Conservation (phyloP, 2,888 invertebrate genomes). For the Drosophila meridionalis region DNA sequence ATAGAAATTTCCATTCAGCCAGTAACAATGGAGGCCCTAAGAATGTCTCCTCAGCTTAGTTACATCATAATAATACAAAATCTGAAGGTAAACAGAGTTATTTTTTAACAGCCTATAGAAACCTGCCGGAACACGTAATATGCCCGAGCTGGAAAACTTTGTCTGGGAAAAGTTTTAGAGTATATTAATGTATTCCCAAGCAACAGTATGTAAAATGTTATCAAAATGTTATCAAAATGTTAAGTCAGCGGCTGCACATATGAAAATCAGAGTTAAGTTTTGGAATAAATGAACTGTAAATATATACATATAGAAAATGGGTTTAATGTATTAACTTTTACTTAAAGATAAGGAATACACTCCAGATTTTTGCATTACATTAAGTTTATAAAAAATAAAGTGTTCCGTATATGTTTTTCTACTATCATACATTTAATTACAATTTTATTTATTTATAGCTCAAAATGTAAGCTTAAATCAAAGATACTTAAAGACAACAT, state of each 20-base stretch:
- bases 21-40: constrained; percentile 44
- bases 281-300: too few relatives aligned
- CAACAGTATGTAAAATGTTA: neutral
- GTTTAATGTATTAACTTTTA: too few relatives aligned
- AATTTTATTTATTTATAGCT: too few relatives aligned
- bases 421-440: too few relatives aligned
- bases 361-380: too few relatives aligned
- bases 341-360: too few relatives aligned
- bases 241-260: neutral
- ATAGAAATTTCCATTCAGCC: constrained; percentile 55
- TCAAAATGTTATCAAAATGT: neutral
- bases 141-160: neutral
- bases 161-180: neutral
- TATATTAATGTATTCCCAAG: neutral
- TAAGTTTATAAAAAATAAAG: too few relatives aligned
- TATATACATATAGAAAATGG: too few relatives aligned
- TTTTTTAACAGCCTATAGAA: constrained; percentile 7
- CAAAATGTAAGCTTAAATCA: neutral
- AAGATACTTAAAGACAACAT: neutral
- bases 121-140: constrained; percentile 9
- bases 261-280: too few relatives aligned
- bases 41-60: constrained; percentile 12
- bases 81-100: constrained; percentile 4
- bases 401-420: too few relatives aligned
- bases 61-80: constrained; percentile 15